These are phyloP conservation scores for Cyanoliseus patagonus DNA, from an alignment of 2,113 vertebrate genomes.

Conservation along the genomic window DNA sequence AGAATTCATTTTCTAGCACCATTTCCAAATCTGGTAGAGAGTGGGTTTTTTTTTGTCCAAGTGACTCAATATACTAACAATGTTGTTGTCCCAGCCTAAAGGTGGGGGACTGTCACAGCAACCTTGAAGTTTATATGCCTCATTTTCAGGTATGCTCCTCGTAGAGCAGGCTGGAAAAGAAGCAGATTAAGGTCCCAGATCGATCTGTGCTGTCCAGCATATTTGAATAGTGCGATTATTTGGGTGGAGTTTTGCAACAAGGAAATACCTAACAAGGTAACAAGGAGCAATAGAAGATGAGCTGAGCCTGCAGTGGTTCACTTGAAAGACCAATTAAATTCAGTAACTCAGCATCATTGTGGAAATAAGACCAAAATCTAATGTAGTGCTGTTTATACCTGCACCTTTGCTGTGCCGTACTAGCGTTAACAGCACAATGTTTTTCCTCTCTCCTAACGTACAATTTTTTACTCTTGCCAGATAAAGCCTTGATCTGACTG, in stretches of 20 bases:
- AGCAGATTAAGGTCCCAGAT: background rate
- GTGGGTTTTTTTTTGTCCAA: accelerated
- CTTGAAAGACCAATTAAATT: background rate
- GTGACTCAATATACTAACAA: accelerated
- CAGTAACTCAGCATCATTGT: accelerated
- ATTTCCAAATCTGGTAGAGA: accelerated
- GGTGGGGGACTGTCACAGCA: background rate
- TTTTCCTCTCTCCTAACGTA: no score
- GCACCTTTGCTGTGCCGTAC: background rate
- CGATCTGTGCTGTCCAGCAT: no score
- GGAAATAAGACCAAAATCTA: background rate
- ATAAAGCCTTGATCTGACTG: background rate
- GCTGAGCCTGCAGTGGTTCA: background rate
- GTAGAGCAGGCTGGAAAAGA: background rate
- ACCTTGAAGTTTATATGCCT: accelerated
- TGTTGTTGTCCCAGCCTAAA: accelerated
- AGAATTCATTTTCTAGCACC: background rate
- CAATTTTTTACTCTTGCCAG: background rate
- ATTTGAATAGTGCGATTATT: no score
- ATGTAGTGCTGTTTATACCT: accelerated
- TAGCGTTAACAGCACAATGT: accelerated
- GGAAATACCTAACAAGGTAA: background rate
- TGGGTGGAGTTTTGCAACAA: background rate
- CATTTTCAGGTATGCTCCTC: background rate
- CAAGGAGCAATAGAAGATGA: background rate